Conservation (phyloP, 2,888 invertebrate species). For the Tachystola acroxantha region DNA sequence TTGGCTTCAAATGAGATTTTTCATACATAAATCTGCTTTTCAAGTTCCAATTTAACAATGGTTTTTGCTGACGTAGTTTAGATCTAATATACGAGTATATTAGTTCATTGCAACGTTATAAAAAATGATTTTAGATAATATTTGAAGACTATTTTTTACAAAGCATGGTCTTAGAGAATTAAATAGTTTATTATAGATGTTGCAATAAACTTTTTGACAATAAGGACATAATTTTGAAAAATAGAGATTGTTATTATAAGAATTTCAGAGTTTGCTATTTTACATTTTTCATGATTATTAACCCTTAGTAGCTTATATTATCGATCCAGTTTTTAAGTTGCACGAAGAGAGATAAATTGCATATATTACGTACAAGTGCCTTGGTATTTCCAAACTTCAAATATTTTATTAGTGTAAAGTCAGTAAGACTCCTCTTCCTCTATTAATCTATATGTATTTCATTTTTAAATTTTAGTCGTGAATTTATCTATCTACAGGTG, state of each 20-base stretch:
- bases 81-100: conserved; percentile 14
- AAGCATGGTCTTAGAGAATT: too few relatives aligned
- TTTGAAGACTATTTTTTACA: too few relatives aligned
- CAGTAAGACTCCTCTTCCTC: conserved; percentile 1
- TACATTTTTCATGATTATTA: conserved; percentile 45
- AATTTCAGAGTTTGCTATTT: conserved; percentile 67
- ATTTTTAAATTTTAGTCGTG: conserved; percentile 25
- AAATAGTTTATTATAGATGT: conserved; percentile 44
- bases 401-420: conserved; percentile 12
- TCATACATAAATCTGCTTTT: conserved; percentile 30
- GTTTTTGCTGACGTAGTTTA: conserved; percentile 24
- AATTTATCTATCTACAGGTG: conserved; percentile 16
- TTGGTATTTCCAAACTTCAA: conserved; percentile 10
- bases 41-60: neutral
- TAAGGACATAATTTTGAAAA: conserved; percentile 55
- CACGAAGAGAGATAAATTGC: too few relatives aligned
- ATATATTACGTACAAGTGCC: too few relatives aligned
- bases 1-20: conserved; percentile 50
- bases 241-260: conserved; percentile 51
- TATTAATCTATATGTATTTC: too few relatives aligned
- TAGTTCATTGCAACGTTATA: conserved; percentile 48
- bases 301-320: conserved; percentile 34
- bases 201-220: conserved; percentile 45
- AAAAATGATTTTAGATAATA: too few relatives aligned
- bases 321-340: conserved; percentile 32